Conservation (phyloP, 2,888 invertebrate species). For the Acrobasis suavella region DNA sequence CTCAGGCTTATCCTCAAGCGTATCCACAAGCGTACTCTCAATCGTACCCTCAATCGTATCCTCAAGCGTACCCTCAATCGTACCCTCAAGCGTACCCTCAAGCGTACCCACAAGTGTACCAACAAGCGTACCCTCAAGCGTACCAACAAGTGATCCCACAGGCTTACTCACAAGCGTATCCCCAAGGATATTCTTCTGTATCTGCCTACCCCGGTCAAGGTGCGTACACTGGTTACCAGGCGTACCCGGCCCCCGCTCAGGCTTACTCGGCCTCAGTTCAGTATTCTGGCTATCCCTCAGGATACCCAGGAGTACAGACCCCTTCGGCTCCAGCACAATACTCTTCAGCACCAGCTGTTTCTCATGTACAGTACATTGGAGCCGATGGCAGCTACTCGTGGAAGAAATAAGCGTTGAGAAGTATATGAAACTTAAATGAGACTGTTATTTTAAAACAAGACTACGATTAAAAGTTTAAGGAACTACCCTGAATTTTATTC, state of each 20-base stretch:
- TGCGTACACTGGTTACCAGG: background rate
- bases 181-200: background rate
- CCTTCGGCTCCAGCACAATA: slow-evolving; percentile 26
- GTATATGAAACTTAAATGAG: slow-evolving; percentile 23
- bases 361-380: slow-evolving; percentile 42
- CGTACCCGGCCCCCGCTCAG: background rate
- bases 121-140: background rate
- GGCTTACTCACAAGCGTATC: background rate
- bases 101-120: background rate
- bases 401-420: slow-evolving; percentile 6
- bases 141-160: slow-evolving; percentile 1
- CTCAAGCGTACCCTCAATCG: background rate
- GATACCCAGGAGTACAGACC: slow-evolving; percentile 9
- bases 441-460: slow-evolving; percentile 45
- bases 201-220: background rate
- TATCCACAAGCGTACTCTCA: slow-evolving; percentile 4
- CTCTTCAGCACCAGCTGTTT: slow-evolving; percentile 25
- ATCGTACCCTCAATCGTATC: background rate
- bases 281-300: slow-evolving; percentile 16
- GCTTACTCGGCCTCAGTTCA: slow-evolving; percentile 20
- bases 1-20: slow-evolving; percentile 1
- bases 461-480: slow-evolving; percentile 5
- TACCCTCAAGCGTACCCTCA: slow-evolving; percentile 8
- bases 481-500: background rate
- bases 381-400: slow-evolving; percentile 46